Conservation (phyloP, 2,113 vertebrate species). For the Montifringilla adamsi region DNA sequence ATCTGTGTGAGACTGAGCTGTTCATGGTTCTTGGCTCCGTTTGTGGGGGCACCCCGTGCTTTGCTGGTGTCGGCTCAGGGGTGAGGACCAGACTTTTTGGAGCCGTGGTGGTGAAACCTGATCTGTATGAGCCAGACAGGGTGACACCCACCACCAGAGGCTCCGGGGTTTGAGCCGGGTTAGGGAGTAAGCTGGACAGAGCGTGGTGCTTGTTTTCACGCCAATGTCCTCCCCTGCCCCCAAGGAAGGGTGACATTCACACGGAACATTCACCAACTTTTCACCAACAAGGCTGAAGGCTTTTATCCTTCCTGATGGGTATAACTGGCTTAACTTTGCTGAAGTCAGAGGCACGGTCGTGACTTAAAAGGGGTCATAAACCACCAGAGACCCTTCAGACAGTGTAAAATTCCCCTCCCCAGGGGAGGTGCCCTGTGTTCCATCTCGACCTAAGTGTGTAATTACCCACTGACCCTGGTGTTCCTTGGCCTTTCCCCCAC, state of each 20-base stretch:
- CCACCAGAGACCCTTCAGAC: not conserved
- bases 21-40: rapidly evolving
- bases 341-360: not conserved
- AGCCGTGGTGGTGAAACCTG: not conserved
- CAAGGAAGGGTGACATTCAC: not conserved
- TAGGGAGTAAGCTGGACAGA: not conserved
- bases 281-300: no score
- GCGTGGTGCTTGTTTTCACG: not conserved
- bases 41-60: not conserved
- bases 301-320: not conserved
- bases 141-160: not conserved
- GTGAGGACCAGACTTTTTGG: rapidly evolving
- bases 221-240: not conserved
- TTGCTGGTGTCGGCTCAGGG: no score
- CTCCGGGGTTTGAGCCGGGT: not conserved
- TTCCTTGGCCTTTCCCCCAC: not conserved
- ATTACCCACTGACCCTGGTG: not conserved
- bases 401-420: not conserved
- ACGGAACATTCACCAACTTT: not conserved
- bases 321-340: not conserved
- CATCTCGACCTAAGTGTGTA: no score
- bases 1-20: not conserved
- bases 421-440: not conserved
- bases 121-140: not conserved
- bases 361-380: not conserved